A percentile compares a stretch with the other conserved stretches of the same genome.
Evolutionary conservation across 2,113 vertebrate genomes (phyloP).

Genomic region (Rhea pennata): DNA sequence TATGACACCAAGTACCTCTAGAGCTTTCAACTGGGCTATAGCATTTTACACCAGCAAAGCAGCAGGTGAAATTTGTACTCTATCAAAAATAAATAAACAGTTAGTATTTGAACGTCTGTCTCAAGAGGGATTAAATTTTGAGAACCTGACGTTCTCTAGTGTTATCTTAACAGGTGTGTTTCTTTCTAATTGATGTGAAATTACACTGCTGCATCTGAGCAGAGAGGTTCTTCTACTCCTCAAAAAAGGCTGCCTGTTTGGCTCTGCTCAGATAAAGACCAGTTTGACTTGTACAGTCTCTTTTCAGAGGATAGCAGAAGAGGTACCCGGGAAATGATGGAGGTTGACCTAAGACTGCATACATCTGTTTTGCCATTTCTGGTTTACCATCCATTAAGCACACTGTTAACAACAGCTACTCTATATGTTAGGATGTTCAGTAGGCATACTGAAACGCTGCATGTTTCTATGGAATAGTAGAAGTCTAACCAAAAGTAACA

Average conservation of each 20-base stretch:
- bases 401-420: background rate
- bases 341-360: background rate
- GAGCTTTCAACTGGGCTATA: background rate
- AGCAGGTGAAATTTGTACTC: background rate
- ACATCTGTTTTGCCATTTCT: background rate
- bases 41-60: background rate
- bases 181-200: background rate
- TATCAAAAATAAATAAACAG: background rate
- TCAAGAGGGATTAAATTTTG: background rate
- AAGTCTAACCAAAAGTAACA: background rate
- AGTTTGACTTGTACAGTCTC: background rate
- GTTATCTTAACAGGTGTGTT: background rate
- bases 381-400: background rate
- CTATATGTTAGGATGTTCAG: background rate
- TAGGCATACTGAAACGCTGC: background rate
- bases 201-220: background rate
- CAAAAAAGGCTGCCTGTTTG: background rate
- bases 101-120: background rate
- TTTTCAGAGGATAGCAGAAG: background rate
- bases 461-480: background rate
- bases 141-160: background rate
- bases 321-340: background rate
- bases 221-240: background rate
- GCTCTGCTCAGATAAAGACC: background rate
- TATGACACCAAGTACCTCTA: background rate